These are phyloP conservation scores for Philotrypesis tridentata DNA, from an alignment of 1,140 invertebrate genomes.

Conservation along the genomic window DNA sequence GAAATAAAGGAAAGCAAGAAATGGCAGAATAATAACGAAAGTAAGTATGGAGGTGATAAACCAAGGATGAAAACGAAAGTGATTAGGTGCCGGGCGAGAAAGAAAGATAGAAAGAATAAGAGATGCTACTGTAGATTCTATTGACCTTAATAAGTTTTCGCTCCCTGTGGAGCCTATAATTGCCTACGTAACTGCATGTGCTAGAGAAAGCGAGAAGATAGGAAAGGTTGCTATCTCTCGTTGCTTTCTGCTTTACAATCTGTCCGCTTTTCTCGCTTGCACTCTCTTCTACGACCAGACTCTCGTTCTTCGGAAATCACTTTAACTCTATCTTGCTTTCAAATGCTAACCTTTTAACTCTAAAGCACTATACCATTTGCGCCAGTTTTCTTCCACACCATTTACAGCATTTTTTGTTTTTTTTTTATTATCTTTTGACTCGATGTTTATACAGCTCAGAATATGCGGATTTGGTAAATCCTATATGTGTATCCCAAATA, in stretches of 20 bases:
- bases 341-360: neutral
- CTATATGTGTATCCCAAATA: too few relatives aligned
- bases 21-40: neutral
- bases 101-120: neutral
- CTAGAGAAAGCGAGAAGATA: neutral
- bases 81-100: slow-evolving; percentile 14
- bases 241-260: slow-evolving; percentile 3
- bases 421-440: too few relatives aligned
- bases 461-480: too few relatives aligned
- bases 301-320: slow-evolving; percentile 30
- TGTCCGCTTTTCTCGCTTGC: neutral
- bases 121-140: slow-evolving; percentile 20
- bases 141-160: slow-evolving; percentile 44
- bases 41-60: slow-evolving; percentile 4
- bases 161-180: slow-evolving; percentile 27
- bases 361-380: too few relatives aligned
- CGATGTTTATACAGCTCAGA: too few relatives aligned
- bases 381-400: too few relatives aligned
- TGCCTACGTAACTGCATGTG: slow-evolving; percentile 18
- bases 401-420: too few relatives aligned
- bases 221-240: neutral
- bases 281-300: neutral
- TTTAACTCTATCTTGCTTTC: slow-evolving; percentile 13
- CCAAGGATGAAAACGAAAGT: slow-evolving; percentile 36
- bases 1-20: neutral